Base-by-base conservation (phyloP, 2,113 vertebrate species). In the Capreolus pygargus region DNA sequence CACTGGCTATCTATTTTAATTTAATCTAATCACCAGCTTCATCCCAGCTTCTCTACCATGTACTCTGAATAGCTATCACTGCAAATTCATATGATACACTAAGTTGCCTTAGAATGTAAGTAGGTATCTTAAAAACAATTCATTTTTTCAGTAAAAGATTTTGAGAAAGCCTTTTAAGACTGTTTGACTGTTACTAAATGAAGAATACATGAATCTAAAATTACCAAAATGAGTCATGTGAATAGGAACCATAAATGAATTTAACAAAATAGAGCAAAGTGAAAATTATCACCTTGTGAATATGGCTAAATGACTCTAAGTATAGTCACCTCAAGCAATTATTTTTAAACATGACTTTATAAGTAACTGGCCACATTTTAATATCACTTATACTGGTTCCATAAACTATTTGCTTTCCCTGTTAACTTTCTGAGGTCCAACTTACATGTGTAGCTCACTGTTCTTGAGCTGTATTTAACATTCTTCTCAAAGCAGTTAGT, bases 71-170 rank as follows among this genome's bases (percentile, higher is more conserved):
- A 86, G 58, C 5, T 54, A 36, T 33, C 78, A 89, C 2, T 89
- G 17, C 14, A 96, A 61, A 61, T 74, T 10, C 28, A 54, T 11
- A 60, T 7, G 15, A 60, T 30, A 90, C 7, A 92, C 28, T 33
- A 67, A 58, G 43, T 33, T 96, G n/a, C 43, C 43, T 95, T 88
- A 61, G 30, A 57, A 45, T 79, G 16, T 76, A 79, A 93, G 70
- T 52, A 94, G 39, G 84, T 76, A 81, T 58, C 27, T 85, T 50
- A 93, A 27, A 96, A 96, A 95, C 83, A 96, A 82, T 50, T 93
- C 36, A 64, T 25, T 88, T 95, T 96, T 60, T 87, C 64, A 85
- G 81, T 45, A 61, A 30, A 61, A 25, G 89, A 81, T 82, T 67
- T 43, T 83, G 5, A 97, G 57, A n/a, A 87, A 92, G 79, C 0